Base-by-base conservation (phyloP, 2,113 vertebrate genomes). In the Labeo rohita region DNA sequence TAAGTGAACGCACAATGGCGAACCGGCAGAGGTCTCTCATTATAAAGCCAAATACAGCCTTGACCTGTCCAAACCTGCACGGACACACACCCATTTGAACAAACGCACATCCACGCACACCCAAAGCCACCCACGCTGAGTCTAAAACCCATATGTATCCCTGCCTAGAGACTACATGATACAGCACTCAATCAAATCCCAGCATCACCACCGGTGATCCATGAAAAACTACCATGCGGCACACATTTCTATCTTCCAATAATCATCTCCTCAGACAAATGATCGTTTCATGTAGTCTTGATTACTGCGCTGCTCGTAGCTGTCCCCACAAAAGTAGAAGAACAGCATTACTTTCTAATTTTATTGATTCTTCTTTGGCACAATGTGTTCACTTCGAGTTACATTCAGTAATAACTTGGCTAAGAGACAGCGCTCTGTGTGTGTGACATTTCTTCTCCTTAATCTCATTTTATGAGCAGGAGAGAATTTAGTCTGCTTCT, bases 1-100 rank as follows among this genome's bases (percentile, higher is more conserved):
- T 88, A 79, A 86, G 86, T 77, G 74, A 2, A 49, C 83, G 28
- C 86, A 88, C 92, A 90, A 88, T 90, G 87, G 91, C 89, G 92
- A 91, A 91, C 68, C 76, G 85, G 88, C 85, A 80, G 49, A 66
- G 87, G 39, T 39, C 85, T 88, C 56, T 82, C 79, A 70, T 88
- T 87, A 65, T 76, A 36, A 79, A 12, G 6, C 75, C 85, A 85
- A 89, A 85, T 81, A 85, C 88, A 90, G 73, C 84, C 83, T 89
- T 61, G 84, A 80, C 88, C 86, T 80, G 23, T 70, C 77, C 39
- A 65, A 90, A 87, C 5, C 0, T 74, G 70, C 65, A 84, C 16
- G 87, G 84, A 84, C 85, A 86, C 87, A 88, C 59, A 91, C 49
- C 84, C 75, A 82, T 90, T 88, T 85, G 87, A 83, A 80, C 78